These are phyloP conservation scores for Diorhabda sublineata DNA, from an alignment of 1,140 invertebrate species.

Conservation along the genomic window DNA sequence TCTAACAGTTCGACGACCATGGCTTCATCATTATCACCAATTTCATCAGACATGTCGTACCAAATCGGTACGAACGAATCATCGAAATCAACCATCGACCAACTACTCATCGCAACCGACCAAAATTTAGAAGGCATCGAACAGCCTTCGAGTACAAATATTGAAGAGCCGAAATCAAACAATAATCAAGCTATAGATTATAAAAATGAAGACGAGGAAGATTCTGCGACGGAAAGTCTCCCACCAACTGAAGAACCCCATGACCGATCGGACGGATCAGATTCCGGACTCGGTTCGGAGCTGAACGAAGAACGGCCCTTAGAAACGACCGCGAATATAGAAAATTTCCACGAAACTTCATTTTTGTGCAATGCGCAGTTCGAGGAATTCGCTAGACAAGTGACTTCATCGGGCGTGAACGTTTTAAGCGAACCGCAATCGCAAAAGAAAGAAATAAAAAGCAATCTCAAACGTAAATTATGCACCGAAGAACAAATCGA, in stretches of 20 bases:
- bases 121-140: slow-evolving; percentile 7
- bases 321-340: slow-evolving; percentile 44
- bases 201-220: slow-evolving; percentile 35
- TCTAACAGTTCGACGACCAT: slow-evolving; percentile 19
- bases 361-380: slow-evolving; percentile 48
- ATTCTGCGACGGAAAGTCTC: slow-evolving; percentile 46
- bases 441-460: slow-evolving; percentile 43
- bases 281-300: slow-evolving; percentile 64
- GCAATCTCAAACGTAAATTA: slow-evolving; percentile 55
- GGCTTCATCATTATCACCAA: not conserved
- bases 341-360: slow-evolving; percentile 53
- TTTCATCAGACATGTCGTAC: not conserved
- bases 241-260: slow-evolving; percentile 43
- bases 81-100: slow-evolving; percentile 9
- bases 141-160: slow-evolving; percentile 27
- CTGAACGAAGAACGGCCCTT: slow-evolving; percentile 47
- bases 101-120: not conserved
- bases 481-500: slow-evolving; percentile 45
- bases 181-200: slow-evolving; percentile 25
- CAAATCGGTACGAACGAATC: not conserved
- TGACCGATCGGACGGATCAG: slow-evolving; percentile 70
- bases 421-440: slow-evolving; percentile 29
- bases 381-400: slow-evolving; percentile 32
- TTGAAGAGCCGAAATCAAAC: slow-evolving; percentile 32
- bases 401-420: slow-evolving; percentile 27